Evolutionary conservation across 2,797 vertebrate species (phyloP), one percentile per base, ranked within the genome.

Genomic region (Esox masquinongy): DNA sequence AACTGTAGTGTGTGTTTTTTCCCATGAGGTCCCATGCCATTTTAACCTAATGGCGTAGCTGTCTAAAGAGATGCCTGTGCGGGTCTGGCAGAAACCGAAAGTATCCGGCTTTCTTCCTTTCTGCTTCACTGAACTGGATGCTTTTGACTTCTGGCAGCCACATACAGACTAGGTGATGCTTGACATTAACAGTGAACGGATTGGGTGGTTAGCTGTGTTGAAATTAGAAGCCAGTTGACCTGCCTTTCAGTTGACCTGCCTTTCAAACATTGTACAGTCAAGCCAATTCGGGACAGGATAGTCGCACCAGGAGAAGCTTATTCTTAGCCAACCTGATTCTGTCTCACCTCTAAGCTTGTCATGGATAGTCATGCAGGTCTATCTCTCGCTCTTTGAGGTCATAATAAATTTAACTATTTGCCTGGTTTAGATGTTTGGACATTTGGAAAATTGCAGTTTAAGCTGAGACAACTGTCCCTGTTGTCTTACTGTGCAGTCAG

Each of bases 291-390:
- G 36, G 36, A 19, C 51, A n/a, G 7, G 51, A 50, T 56, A 2
- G 53, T 22, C 19, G 9, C 53, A 56, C 53, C 9, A 22, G 53
- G 71, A 74, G 29, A 75, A 51, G 77, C 79, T 84, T 84, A 85
- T 29, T 73, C 26, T 88, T 84, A 89, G 84, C 84, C 81, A 73
- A 26, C 74, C 71, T 73, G 51, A 56, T 56, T 56, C 51, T n/a
- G 19, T 56, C 73, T 82, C 72, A 74, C 49, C 17, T 78, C 53
- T 77, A 83, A 85, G 70, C 59, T 53, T 51, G 77, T 78, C 72
- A 34, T 73, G 26, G 26, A 67, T 64, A 63, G 70, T 59, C 12
- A 72, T 70, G 63, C 17, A 2, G 29, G 61, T 26, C 24, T 64
- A 31, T 29, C 61, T 14, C 12, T 63, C 1, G 14, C 22, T 26